Evolutionary conservation across 1,140 invertebrate genomes (phyloP).

Genomic region (Amphibalanus amphitrite): DNA sequence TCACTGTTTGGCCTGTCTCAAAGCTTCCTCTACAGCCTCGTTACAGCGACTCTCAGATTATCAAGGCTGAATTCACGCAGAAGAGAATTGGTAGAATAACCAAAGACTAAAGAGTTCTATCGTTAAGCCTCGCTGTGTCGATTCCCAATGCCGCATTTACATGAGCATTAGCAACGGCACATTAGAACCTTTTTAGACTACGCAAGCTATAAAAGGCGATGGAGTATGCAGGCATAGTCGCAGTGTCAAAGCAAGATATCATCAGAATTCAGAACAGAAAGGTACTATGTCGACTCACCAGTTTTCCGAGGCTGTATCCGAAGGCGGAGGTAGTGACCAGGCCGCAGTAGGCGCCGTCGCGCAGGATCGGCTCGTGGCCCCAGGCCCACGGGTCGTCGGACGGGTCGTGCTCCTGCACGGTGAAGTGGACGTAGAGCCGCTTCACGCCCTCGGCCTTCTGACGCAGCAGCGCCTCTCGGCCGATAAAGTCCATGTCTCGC

Average conservation of each 20-base stretch:
- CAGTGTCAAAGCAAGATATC: background rate
- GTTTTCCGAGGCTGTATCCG: slow-evolving; percentile 83
- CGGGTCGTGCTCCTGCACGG: slow-evolving; percentile 79
- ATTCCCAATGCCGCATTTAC: too few species aligned
- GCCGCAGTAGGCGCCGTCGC: slow-evolving; percentile 69
- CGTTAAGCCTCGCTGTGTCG: too few species aligned
- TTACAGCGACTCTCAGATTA: too few species aligned
- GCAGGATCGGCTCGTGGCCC: slow-evolving; percentile 88
- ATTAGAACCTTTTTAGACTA: slow-evolving; percentile 3
- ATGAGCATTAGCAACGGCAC: background rate
- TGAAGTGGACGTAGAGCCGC: slow-evolving; percentile 75
- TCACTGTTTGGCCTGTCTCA: too few species aligned
- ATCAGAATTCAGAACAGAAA: background rate
- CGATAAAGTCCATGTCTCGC: slow-evolving; percentile 81
- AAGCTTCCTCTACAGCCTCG: too few species aligned
- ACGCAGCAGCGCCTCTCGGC: slow-evolving; percentile 64
- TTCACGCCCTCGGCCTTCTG: slow-evolving; percentile 74
- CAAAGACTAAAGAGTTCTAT: too few species aligned
- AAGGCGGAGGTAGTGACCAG: slow-evolving; percentile 91
- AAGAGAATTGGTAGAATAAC: too few species aligned
- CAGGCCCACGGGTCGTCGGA: slow-evolving; percentile 88
- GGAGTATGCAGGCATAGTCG: background rate
- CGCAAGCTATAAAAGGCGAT: background rate
- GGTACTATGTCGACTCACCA: slow-evolving; percentile 42
- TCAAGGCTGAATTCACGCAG: too few species aligned